Conservation (phyloP, 2,888 invertebrate species). For the Nomada ferruginata region DNA sequence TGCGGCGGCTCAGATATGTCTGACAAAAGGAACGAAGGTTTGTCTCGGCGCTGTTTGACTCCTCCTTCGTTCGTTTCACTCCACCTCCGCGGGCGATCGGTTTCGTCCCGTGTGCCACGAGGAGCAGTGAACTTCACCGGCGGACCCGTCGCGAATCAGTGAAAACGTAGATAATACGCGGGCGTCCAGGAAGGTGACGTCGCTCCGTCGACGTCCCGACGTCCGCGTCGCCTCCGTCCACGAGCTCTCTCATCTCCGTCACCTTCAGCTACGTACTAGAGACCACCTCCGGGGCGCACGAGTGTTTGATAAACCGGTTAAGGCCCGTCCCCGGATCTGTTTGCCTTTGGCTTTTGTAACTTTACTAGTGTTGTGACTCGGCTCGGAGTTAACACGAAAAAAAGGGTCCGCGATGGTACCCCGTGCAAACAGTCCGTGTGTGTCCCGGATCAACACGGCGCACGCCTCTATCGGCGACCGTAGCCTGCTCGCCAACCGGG, state of each 20-base stretch:
- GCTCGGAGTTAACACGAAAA: slow-evolving; percentile 69
- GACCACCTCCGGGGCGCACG: slow-evolving; percentile 69
- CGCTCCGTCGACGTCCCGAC: slow-evolving; percentile 56
- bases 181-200: slow-evolving; percentile 50
- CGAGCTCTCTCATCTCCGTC: slow-evolving; percentile 64
- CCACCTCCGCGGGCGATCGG: slow-evolving; percentile 62
- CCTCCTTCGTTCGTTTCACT: slow-evolving; percentile 74
- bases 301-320: slow-evolving; percentile 80
- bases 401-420: slow-evolving; percentile 75
- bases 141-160: slow-evolving; percentile 18
- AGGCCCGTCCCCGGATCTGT: slow-evolving; percentile 78
- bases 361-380: slow-evolving; percentile 81
- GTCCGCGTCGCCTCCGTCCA: slow-evolving; percentile 45
- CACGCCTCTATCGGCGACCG: slow-evolving; percentile 70
- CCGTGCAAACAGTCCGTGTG: slow-evolving; percentile 79
- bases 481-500: slow-evolving; percentile 45
- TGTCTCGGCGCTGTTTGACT: slow-evolving; percentile 77
- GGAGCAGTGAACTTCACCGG: slow-evolving; percentile 54
- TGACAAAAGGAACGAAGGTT: slow-evolving; percentile 75
- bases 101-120: slow-evolving; percentile 55
- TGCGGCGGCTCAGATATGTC: slow-evolving; percentile 51
- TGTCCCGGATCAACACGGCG: slow-evolving; percentile 76
- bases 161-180: slow-evolving; percentile 24
- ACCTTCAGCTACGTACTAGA: slow-evolving; percentile 61
- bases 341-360: slow-evolving; percentile 81